These are phyloP conservation scores for Drosophila tanythrix DNA, from an alignment of 2,888 invertebrate genomes.

Conservation along the genomic window DNA sequence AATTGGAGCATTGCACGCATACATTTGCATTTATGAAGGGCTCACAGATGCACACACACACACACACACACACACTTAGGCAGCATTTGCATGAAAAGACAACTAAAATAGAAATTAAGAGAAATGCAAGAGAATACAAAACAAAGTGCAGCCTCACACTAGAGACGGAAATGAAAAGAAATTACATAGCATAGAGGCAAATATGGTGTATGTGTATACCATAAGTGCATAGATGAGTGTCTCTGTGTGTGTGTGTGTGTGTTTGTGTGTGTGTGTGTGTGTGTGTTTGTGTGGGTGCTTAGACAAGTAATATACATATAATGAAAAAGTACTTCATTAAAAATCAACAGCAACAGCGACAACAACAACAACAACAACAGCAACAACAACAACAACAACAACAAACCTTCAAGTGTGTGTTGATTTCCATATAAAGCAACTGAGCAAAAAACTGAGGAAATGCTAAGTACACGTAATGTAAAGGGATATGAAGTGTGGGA, in stretches of 20 bases:
- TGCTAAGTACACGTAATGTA: conserved; percentile 73
- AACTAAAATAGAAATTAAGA: conserved; percentile 80
- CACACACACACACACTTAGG: conserved; percentile 20
- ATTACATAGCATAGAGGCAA: conserved; percentile 56
- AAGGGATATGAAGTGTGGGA: not conserved
- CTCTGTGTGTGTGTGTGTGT: conserved; percentile 1
- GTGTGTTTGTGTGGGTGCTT: conserved; percentile 27
- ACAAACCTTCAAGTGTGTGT: conserved; percentile 66
- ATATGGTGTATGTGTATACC: conserved; percentile 25
- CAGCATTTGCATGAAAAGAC: conserved; percentile 74
- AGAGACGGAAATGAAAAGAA: conserved; percentile 75
- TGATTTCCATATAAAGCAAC: conserved; percentile 77
- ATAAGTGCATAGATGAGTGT: conserved; percentile 33
- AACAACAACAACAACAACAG: conserved; percentile 52
- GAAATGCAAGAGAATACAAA: conserved; percentile 52
- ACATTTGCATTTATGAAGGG: conserved; percentile 60
- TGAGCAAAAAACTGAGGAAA: conserved; percentile 72
- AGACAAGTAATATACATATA: conserved; percentile 66
- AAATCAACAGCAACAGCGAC: conserved; percentile 69
- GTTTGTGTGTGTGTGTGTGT: not conserved
- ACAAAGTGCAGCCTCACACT: conserved; percentile 72
- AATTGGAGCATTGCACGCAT: conserved; percentile 66
- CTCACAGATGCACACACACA: conserved; percentile 34
- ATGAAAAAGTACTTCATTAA: conserved; percentile 81
- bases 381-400: conserved; percentile 51